These are phyloP conservation scores for Macheiramphus alcinus DNA, from an alignment of 2,113 vertebrate genomes.

Conservation along the genomic window DNA sequence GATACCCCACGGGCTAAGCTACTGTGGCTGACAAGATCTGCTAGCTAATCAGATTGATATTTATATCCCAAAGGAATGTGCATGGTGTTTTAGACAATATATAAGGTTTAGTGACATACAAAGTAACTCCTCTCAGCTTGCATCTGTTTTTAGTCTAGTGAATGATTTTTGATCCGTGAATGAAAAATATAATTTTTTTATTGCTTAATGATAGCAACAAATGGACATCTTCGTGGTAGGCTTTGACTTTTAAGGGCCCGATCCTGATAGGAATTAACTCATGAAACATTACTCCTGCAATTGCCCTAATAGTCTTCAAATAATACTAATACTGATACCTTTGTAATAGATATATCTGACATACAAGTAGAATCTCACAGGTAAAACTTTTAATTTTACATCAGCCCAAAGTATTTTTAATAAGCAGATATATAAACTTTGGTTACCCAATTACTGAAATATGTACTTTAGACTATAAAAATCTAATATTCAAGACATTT, in stretches of 20 bases:
- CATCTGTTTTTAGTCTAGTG: neutral
- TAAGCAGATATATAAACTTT: neutral
- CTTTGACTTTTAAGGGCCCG: neutral
- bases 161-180: neutral
- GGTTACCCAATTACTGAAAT: neutral
- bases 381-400: neutral
- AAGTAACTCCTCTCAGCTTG: neutral
- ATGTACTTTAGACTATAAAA: neutral
- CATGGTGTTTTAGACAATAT: constrained; percentile 35
- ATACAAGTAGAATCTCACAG: neutral
- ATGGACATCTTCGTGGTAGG: neutral
- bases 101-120: neutral
- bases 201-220: neutral
- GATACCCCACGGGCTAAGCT: constrained; percentile 28
- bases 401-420: neutral
- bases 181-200: neutral
- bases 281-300: neutral
- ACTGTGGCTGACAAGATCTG: constrained; percentile 48
- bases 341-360: neutral
- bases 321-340: neutral
- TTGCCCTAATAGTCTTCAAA: neutral
- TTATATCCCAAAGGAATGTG: constrained; percentile 55
- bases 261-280: neutral
- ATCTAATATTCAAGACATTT: neutral
- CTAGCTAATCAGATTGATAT: constrained; percentile 61